Conservation (phyloP, 2,888 invertebrate species). For the Sepiola atlantica region DNA sequence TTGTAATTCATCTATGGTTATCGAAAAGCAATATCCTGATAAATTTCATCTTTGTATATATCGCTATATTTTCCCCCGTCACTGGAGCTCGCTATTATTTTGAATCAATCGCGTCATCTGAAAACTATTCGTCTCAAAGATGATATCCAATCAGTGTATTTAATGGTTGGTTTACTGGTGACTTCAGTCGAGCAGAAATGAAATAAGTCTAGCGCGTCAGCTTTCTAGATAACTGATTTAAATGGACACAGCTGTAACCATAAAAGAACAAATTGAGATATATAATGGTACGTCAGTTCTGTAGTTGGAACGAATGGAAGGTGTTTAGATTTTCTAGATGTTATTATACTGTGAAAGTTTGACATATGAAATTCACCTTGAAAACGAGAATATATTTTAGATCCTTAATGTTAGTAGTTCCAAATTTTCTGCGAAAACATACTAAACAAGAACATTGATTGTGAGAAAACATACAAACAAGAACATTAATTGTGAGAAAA, state of each 20-base stretch:
- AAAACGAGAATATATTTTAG: too few relatives aligned
- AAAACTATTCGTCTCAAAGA: neutral
- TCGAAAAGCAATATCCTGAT: neutral
- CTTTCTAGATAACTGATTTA: neutral
- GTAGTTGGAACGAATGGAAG: neutral
- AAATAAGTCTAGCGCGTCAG: neutral
- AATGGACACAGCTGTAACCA: neutral
- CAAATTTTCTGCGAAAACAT: too few relatives aligned
- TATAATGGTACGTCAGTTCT: neutral
- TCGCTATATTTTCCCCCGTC: neutral
- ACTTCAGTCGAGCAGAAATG: neutral
- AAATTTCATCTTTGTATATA: neutral
- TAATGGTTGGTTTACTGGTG: neutral
- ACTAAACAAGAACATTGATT: too few relatives aligned
- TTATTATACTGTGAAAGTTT: too few relatives aligned
- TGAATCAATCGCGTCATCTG: neutral
- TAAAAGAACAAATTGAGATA: slow-evolving; percentile 12
- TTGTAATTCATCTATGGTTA: neutral
- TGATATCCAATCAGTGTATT: neutral
- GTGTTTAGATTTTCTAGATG: neutral
- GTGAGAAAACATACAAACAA: too few relatives aligned
- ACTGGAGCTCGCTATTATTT: neutral
- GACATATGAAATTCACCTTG: too few relatives aligned
- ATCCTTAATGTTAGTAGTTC: too few relatives aligned
- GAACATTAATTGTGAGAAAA: too few relatives aligned